Percentiles rank a stretch among this genome's conserved stretches.
These are phyloP conservation scores for Fregata magnificens DNA, from an alignment of 2,113 vertebrate species.

Conservation along the genomic window DNA sequence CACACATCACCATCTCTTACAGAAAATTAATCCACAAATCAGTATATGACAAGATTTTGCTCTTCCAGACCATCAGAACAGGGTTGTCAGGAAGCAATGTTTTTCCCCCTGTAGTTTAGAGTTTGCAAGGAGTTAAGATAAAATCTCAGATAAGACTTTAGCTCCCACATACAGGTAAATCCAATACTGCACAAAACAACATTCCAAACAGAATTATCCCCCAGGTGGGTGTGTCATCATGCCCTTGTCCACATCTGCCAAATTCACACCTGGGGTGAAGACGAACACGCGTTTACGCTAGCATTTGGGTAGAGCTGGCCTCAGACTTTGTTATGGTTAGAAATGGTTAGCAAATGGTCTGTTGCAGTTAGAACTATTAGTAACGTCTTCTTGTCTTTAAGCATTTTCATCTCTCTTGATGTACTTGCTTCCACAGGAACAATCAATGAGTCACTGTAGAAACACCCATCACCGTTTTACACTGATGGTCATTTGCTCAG, in stretches of 20 bases:
- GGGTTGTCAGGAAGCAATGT: not conserved
- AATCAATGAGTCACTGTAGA: not conserved
- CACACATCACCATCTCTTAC: not conserved
- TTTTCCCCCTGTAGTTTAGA: not conserved
- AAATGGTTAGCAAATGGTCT: not conserved
- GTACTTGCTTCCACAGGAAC: not conserved
- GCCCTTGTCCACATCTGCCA: not conserved
- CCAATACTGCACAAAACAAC: not conserved
- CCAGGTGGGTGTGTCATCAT: not conserved
- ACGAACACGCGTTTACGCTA: not conserved
- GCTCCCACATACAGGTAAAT: constrained; percentile 24
- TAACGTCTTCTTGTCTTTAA: not conserved
- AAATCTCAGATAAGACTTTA: not conserved
- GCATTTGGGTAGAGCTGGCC: not conserved
- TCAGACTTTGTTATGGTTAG: not conserved
- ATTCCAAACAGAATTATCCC: constrained; percentile 37
- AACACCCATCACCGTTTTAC: not conserved
- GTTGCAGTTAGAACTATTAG: not conserved
- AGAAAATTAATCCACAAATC: not conserved
- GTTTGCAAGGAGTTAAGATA: not conserved
- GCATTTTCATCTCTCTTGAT: not conserved
- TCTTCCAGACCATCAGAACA: not conserved
- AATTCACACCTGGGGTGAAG: not conserved
- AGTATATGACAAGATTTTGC: not conserved
- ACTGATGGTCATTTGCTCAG: not conserved